phyloP scores from a whole-genome alignment of 2,888 invertebrate genomes.

The Eilema caniola region DNA sequence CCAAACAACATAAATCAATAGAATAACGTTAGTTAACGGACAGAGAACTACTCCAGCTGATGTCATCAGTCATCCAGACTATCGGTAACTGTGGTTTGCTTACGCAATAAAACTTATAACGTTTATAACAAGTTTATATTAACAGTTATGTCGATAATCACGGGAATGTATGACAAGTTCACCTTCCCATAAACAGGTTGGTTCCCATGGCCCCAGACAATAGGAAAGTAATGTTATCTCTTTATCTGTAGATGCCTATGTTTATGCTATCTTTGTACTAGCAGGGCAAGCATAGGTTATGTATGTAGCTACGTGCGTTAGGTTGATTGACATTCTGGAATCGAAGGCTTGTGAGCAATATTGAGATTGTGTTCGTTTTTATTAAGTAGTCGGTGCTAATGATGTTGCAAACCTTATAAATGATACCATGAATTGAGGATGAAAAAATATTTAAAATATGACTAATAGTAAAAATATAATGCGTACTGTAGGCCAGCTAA shows the following conservation, averaged over 20 bases:
- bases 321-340: slow-evolving; percentile 20
- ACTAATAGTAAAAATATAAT: too few species aligned
- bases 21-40: slow-evolving; percentile 48
- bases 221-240: slow-evolving; percentile 53
- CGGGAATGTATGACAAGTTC: slow-evolving; percentile 51
- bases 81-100: slow-evolving; percentile 33
- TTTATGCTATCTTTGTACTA: slow-evolving; percentile 36
- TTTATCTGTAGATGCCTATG: slow-evolving; percentile 23
- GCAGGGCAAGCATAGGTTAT: slow-evolving; percentile 16
- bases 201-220: slow-evolving; percentile 68
- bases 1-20: slow-evolving; percentile 25
- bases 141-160: slow-evolving; percentile 55
- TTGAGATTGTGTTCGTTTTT: neutral
- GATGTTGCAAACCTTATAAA: neutral
- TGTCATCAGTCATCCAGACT: slow-evolving; percentile 47
- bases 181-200: slow-evolving; percentile 59
- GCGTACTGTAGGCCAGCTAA: too few species aligned
- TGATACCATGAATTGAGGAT: neutral
- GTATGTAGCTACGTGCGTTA: slow-evolving; percentile 7
- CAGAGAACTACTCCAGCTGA: slow-evolving; percentile 38
- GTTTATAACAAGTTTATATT: slow-evolving; percentile 39
- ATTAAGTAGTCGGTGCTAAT: neutral
- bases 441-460: neutral
- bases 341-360: slow-evolving; percentile 7
- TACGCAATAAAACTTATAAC: slow-evolving; percentile 41